Base-by-base conservation (phyloP, 2,888 invertebrate genomes). In the Empis stercorea region DNA sequence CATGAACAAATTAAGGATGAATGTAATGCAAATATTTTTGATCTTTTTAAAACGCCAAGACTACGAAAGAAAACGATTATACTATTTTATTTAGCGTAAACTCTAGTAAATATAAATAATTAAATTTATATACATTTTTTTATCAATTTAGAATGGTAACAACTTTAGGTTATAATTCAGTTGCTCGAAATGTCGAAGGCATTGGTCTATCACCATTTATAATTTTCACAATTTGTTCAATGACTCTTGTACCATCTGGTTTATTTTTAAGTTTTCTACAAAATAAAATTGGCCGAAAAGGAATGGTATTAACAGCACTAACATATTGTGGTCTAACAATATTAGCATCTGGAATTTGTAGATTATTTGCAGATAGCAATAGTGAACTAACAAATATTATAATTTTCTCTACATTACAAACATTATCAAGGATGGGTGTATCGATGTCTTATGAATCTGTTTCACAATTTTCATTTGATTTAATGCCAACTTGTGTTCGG, bases 361-460 rank as follows among this genome's bases (percentile, higher is more conserved):
- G 7, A 27, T 2, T 27, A 6, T 27, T 27, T 9, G 23, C 23
- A 27, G 23, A 27, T 27, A 27, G 23, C 5, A 10, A 40, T 27
- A 5, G 13, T 10, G 7, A 9, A 9, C 2, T 4, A 5, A 63
- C 53, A 27, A 54, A 69, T 68, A 5, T 59, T 69, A 55, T 56
- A 1, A 49, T 68, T n/a, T 61, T 70, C n/a, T 57, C 68, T 7
- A 48, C 54, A 20, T 51, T 74, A 48, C 67, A 70, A 4, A 60
- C 73, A 32, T 56, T 72, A 34, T 71, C 73, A 9, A 61, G 76
- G 40, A 64, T 76, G 27, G 69, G 70, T 16, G 71, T 76, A 27
- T 73, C 72, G 43, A 66, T 74, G 5, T 73, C 75, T 2, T 76
- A 74, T 58, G 75, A 75, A 59, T 74, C 75, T 4, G 73, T 73